These are phyloP conservation scores for Ambastaia sidthimunki DNA, from an alignment of 2,797 vertebrate species.

Conservation along the genomic window DNA sequence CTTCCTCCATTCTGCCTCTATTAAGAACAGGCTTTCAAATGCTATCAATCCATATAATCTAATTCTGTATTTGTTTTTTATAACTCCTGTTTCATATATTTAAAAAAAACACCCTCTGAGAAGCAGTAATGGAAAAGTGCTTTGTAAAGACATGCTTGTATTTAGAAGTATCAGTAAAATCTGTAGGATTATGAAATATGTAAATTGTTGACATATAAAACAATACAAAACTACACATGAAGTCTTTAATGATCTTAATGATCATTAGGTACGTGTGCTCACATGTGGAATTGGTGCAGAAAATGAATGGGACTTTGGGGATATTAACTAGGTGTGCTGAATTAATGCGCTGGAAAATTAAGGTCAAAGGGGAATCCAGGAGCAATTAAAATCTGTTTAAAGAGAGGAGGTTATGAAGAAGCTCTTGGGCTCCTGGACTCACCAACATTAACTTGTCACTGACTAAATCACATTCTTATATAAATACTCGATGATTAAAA, in stretches of 20 bases:
- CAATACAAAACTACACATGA: not conserved
- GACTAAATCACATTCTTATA: slow-evolving; percentile 10
- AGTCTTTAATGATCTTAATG: not conserved
- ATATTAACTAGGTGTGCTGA: slow-evolving; percentile 16
- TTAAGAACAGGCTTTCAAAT: no score
- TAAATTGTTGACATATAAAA: not conserved
- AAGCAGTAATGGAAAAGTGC: not conserved
- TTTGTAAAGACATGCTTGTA: no score
- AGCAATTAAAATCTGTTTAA: slow-evolving; percentile 42
- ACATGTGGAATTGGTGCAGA: not conserved
- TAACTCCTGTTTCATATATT: not conserved
- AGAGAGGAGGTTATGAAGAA: slow-evolving; percentile 18
- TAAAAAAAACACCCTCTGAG: no score
- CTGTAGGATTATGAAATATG: not conserved
- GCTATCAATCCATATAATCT: no score
- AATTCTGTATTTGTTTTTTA: not conserved
- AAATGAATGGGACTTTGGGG: slow-evolving; percentile 21
- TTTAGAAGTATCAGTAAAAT: not conserved
- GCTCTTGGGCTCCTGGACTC: slow-evolving; percentile 1
- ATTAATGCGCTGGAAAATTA: slow-evolving; percentile 42
- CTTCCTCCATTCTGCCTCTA: not conserved
- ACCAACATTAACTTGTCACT: slow-evolving; percentile 5
- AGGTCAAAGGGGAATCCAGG: slow-evolving; percentile 26
- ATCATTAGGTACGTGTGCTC: not conserved
- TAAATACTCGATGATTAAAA: slow-evolving; percentile 26